Evolutionary conservation across 1,140 invertebrate genomes (phyloP).

Genomic region (Antheraea pernyi): DNA sequence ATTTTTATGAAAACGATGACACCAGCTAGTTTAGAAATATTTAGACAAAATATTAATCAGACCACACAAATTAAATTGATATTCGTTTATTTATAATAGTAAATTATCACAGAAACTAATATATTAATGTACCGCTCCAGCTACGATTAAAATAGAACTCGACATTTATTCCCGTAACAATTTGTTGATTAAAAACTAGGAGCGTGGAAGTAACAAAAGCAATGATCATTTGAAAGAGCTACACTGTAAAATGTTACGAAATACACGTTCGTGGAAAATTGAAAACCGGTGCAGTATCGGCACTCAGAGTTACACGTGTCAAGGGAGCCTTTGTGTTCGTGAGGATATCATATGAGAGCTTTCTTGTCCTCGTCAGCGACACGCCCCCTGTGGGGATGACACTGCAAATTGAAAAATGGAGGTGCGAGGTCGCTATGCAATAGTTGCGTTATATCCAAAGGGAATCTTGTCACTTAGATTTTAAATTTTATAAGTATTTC

Average conservation of each 20-base stretch:
- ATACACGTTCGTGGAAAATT: not conserved
- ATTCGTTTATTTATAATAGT: not conserved
- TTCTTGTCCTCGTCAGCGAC: not conserved
- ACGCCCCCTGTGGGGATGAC: not conserved
- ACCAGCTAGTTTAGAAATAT: not conserved
- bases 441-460: not conserved
- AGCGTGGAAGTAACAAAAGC: not conserved
- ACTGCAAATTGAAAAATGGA: not conserved
- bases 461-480: too few species aligned
- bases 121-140: not conserved
- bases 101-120: not conserved
- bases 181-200: not conserved
- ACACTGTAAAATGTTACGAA: not conserved
- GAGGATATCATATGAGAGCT: not conserved
- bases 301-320: slow-evolving; percentile 1
- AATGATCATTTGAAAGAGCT: not conserved
- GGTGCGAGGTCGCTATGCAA: not conserved
- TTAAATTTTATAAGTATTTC: too few species aligned
- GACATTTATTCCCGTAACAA: not conserved
- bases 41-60: too few species aligned
- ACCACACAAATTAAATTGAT: too few species aligned
- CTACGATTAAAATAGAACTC: not conserved
- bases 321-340: not conserved
- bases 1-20: too few species aligned
- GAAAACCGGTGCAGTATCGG: not conserved